phyloP scores from a whole-genome alignment of 2,113 vertebrate genomes.

The Salvelinus fontinalis region DNA sequence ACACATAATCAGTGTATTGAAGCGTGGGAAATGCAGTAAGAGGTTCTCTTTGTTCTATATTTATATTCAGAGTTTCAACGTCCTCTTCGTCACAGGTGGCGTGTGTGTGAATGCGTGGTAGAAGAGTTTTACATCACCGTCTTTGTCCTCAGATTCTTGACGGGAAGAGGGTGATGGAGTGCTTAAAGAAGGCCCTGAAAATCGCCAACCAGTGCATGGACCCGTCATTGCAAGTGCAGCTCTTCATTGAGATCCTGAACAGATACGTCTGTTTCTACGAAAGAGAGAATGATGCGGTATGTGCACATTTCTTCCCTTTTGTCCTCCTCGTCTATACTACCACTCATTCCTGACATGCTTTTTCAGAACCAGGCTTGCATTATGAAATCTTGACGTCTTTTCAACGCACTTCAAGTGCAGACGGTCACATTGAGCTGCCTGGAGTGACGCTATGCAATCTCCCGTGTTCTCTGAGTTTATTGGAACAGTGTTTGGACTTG shows the following conservation, averaged over 20 bases:
- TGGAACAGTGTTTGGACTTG: neutral
- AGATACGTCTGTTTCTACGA: slow-evolving; percentile 99
- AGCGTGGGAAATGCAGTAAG: no score
- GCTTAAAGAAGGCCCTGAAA: slow-evolving; percentile 97
- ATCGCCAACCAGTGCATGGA: slow-evolving; percentile 99
- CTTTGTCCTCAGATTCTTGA: slow-evolving; percentile 84
- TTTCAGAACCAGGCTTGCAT: neutral
- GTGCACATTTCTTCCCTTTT: slow-evolving; percentile 10
- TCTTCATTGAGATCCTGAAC: slow-evolving; percentile 99
- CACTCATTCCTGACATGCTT: neutral
- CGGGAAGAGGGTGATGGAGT: slow-evolving; percentile 97
- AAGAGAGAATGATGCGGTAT: slow-evolving; percentile 95
- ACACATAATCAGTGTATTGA: no score
- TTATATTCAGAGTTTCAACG: neutral
- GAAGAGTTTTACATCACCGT: neutral
- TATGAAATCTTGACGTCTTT: neutral
- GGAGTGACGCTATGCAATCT: neutral
- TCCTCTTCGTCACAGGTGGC: neutral
- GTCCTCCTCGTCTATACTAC: neutral
- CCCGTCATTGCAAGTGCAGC: slow-evolving; percentile 95
- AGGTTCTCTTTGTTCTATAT: no score
- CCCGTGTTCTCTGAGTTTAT: no score
- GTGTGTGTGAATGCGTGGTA: neutral
- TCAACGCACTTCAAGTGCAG: neutral
- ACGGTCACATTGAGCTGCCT: neutral